Base-by-base conservation (phyloP, 2,797 vertebrate species). In the Sebastes hubbsi region DNA sequence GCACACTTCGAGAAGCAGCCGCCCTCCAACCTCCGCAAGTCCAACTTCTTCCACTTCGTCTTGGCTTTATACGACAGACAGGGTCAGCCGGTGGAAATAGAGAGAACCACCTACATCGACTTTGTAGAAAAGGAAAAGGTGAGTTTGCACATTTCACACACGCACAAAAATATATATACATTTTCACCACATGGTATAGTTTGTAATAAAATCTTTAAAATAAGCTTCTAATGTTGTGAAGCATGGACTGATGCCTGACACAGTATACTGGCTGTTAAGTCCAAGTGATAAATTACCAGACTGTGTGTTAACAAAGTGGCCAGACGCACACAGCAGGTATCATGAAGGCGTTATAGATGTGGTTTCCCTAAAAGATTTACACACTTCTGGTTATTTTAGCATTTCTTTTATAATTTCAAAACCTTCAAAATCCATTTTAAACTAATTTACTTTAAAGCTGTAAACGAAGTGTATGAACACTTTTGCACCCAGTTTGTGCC, bases 41-140 rank as follows among this genome's bases (percentile, higher is more conserved):
- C 98, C 96, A 99, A 99, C 98, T 99, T 99, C 97, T 98, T 99
- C 96, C 98, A 99, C 97, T 99, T 99, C 95, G 98, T 99, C 79
- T 92, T 99, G 97, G 98, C 98, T 79, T 92, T 99, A 13, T 99
- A 99, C 92, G 98, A 99, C 96, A 95, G 98, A 63, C 98, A 99
- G 93, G 98, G 98, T 75, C 98, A 99, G 93, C 98, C 98, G 34
- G 98, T 99, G 96, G 98, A 99, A 91, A 99, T 99, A 78, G 98
- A 99, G 94, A 97, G 98, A 89, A 99, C 98, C 71, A 97, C 97
- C 52, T 99, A 97, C 92, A 92, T 99, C 72, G 98, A 97, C 88
- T 99, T 99, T 93, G 98, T 99, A 83, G 98, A 99, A 91, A 99
- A 99, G 90, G 98, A 99, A 84, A 99, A 99, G 96, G 98, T 99